Percentiles rank a stretch among this genome's conserved stretches.
phyloP scores from a whole-genome alignment of 2,888 invertebrate genomes.

The Sympetrum striolatum region DNA sequence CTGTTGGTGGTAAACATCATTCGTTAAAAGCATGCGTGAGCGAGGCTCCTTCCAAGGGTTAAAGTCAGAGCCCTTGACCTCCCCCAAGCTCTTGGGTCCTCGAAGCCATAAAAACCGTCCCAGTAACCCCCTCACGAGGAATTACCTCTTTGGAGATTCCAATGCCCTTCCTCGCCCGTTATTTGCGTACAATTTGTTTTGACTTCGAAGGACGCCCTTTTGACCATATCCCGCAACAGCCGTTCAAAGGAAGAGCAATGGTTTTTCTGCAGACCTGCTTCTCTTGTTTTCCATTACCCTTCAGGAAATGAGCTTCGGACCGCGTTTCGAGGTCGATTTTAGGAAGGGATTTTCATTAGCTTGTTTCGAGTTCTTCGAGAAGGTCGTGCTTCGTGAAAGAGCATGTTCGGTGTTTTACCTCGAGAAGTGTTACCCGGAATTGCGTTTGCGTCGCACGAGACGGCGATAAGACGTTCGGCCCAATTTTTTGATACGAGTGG shows the following conservation, averaged over 20 bases:
- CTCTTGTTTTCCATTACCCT: slow-evolving; percentile 39
- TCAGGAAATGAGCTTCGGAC: slow-evolving; percentile 14
- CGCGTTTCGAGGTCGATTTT: neutral
- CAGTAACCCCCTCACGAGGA: neutral
- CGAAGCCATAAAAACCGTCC: neutral
- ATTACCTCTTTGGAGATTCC: neutral
- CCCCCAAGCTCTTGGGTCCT: neutral
- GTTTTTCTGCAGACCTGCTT: slow-evolving; percentile 21
- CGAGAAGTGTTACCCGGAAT: too few relatives aligned
- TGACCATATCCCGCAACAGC: neutral
- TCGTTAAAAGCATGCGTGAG: neutral
- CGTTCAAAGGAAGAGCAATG: slow-evolving; percentile 11
- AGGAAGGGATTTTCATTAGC: neutral
- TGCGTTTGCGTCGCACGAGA: too few relatives aligned
- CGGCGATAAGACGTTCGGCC: too few relatives aligned
- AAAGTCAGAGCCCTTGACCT: neutral
- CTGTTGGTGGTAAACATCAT: neutral
- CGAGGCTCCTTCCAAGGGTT: neutral
- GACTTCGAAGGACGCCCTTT: slow-evolving; percentile 2
- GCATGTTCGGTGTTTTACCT: too few relatives aligned
- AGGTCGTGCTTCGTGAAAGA: too few relatives aligned
- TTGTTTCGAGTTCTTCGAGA: too few relatives aligned
- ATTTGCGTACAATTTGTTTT: slow-evolving; percentile 30
- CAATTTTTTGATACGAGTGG: too few relatives aligned
- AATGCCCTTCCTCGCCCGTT: neutral